phyloP scores from a whole-genome alignment of 1,140 invertebrate genomes.

The Ostrea edulis region DNA sequence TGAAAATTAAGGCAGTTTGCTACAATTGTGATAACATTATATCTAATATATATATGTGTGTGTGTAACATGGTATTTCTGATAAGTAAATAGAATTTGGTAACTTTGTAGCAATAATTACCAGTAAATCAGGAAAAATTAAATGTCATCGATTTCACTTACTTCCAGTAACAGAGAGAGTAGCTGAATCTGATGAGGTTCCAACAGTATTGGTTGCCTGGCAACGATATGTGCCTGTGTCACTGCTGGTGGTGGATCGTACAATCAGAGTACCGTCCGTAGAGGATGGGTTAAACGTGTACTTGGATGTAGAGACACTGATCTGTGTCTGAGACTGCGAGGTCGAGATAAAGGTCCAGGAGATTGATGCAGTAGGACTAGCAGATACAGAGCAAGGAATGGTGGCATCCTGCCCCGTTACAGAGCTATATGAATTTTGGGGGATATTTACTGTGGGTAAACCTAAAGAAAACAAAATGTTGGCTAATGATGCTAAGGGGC shows the following conservation, averaged over 20 bases:
- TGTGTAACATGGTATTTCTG: background rate
- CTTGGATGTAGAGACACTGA: background rate
- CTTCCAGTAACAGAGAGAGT: constrained; percentile 17
- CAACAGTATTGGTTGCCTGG: constrained; percentile 46
- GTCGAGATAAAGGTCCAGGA: constrained; percentile 39
- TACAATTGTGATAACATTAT: background rate
- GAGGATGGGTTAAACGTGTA: background rate
- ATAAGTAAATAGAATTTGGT: no score
- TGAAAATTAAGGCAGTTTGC: no score
- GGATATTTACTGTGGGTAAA: constrained; percentile 45
- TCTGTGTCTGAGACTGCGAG: constrained; percentile 7
- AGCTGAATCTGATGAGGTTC: constrained; percentile 13
- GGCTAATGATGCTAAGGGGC: background rate
- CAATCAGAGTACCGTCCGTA: constrained; percentile 35
- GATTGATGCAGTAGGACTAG: background rate
- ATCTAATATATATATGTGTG: background rate
- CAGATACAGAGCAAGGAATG: constrained; percentile 46
- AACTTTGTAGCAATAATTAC: no score
- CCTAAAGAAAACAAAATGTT: constrained; percentile 44
- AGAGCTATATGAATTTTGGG: constrained; percentile 41
- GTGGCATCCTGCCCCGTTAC: constrained; percentile 36
- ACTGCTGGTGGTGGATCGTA: constrained; percentile 28
- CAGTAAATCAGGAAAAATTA: constrained; percentile 17
- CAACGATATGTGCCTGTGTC: constrained; percentile 46
- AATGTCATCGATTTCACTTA: background rate